phyloP scores from a whole-genome alignment of 2,113 vertebrate species.

The Sterna hirundo region DNA sequence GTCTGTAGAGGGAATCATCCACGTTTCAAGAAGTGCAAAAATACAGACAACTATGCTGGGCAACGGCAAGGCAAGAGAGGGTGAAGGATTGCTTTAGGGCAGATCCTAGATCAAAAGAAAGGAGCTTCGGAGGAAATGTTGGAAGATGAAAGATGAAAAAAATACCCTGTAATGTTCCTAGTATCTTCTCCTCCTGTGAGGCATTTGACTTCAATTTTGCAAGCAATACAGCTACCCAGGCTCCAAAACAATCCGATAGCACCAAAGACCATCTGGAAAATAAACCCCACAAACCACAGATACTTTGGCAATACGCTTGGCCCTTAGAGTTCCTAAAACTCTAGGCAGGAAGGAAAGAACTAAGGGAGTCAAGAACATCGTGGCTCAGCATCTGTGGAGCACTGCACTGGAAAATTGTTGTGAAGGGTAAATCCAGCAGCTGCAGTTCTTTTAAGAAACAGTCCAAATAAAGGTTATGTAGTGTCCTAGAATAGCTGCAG shows the following conservation, averaged over 20 bases:
- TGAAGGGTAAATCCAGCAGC: not conserved
- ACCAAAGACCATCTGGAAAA: not conserved
- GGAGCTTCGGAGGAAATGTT: not conserved
- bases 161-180: not conserved
- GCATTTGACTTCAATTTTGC: not conserved
- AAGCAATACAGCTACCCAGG: not conserved
- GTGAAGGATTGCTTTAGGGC: not conserved
- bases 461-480: not conserved
- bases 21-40: not conserved
- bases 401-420: not conserved
- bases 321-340: not conserved
- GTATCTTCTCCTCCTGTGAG: not conserved
- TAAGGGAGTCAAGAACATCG: not conserved
- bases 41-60: not conserved
- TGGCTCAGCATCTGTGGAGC: not conserved
- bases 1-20: not conserved
- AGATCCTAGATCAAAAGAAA: not conserved
- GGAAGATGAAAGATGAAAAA: not conserved
- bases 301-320: not conserved
- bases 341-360: not conserved
- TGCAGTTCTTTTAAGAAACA: not conserved
- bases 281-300: not conserved
- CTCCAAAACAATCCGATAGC: accelerated
- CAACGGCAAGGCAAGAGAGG: not conserved
- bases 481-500: not conserved